Conservation (phyloP, 2,113 vertebrate species). For the Apus apus region DNA sequence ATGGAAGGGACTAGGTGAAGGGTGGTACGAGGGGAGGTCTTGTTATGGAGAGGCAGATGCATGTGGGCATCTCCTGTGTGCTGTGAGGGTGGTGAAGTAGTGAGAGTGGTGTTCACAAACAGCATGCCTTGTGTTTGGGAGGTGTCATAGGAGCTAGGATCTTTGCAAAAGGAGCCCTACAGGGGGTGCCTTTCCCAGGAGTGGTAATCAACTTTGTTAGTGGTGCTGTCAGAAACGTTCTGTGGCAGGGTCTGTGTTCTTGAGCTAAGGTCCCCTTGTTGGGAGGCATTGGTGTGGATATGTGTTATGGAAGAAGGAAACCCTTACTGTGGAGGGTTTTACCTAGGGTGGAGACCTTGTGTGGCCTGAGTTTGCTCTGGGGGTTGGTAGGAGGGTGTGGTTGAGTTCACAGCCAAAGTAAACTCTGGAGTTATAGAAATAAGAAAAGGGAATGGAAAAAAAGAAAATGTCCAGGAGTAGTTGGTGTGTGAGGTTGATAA, state of each 20-base stretch:
- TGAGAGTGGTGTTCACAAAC: neutral
- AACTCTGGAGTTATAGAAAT: neutral
- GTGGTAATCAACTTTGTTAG: neutral
- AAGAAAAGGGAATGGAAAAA: neutral
- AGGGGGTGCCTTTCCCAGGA: neutral
- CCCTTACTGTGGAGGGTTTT: neutral
- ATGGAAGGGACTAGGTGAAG: neutral
- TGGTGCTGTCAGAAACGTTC: neutral
- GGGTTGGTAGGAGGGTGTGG: neutral
- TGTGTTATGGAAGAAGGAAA: neutral
- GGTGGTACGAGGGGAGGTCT: neutral
- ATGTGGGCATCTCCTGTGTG: neutral
- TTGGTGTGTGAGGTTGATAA: neutral
- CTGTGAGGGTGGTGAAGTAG: too few species aligned
- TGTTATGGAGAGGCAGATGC: neutral
- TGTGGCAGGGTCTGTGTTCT: neutral
- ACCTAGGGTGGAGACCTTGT: neutral
- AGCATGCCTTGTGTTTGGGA: neutral
- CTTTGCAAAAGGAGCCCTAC: neutral
- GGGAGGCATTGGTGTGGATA: neutral
- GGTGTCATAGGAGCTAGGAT: neutral
- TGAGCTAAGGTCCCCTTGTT: neutral
- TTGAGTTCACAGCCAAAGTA: rapidly evolving
- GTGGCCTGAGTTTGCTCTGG: neutral
- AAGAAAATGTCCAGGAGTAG: neutral